These are phyloP conservation scores for Ochotona curzoniae DNA, from an alignment of 2,113 vertebrate genomes.

Conservation along the genomic window DNA sequence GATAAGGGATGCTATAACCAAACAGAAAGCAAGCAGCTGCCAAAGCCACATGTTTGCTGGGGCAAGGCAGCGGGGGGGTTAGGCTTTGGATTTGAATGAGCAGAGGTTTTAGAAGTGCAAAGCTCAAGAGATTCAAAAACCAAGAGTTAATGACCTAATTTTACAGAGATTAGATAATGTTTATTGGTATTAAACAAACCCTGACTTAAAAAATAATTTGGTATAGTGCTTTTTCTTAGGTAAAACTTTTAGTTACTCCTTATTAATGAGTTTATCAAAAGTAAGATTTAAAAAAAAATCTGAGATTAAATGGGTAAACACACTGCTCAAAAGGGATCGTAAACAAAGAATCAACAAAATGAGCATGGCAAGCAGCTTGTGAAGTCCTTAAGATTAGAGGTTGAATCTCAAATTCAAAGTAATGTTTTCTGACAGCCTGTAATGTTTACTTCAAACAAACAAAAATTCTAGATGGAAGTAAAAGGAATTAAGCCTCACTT, in stretches of 20 bases:
- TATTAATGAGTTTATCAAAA: neutral
- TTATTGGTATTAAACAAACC: neutral
- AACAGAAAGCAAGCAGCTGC: constrained; percentile 40
- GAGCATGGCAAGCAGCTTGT: neutral
- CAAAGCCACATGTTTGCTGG: neutral
- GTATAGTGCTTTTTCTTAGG: neutral
- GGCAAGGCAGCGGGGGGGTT: neutral
- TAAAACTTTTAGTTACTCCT: constrained; percentile 5
- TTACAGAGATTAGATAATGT: neutral
- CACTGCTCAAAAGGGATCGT: neutral
- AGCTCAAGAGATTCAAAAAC: constrained; percentile 12
- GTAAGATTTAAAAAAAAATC: neutral
- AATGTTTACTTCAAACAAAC: neutral
- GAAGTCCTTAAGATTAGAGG: neutral
- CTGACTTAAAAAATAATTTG: neutral
- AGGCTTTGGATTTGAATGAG: neutral
- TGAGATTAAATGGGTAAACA: neutral
- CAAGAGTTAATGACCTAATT: neutral
- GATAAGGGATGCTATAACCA: constrained; percentile 48
- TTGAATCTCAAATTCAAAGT: neutral
- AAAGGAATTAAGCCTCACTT: neutral
- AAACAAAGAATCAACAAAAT: neutral
- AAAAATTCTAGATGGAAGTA: neutral
- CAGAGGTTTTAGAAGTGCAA: neutral
- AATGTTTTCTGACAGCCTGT: neutral